Percentiles rank a stretch among this genome's conserved stretches.
phyloP scores from a whole-genome alignment of 2,113 vertebrate genomes.

The Gambusia holbrooki region DNA sequence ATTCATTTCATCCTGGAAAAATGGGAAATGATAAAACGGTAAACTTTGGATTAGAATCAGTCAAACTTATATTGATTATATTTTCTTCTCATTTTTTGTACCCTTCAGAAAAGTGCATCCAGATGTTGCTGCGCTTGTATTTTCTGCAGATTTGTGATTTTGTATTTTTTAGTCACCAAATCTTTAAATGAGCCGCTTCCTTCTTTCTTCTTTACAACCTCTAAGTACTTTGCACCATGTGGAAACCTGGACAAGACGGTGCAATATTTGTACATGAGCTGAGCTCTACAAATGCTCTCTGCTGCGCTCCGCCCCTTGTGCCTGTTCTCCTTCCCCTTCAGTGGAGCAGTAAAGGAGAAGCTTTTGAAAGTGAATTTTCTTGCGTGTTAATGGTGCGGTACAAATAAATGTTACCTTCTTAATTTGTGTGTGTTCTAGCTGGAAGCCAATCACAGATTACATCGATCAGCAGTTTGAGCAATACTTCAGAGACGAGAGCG shows the following conservation, averaged over 20 bases:
- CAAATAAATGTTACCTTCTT: background rate
- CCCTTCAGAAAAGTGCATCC: background rate
- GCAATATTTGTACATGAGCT: background rate
- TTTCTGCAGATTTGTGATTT: background rate
- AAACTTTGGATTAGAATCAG: background rate
- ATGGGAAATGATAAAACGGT: background rate
- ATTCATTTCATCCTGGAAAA: background rate
- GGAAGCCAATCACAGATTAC: conserved; percentile 97
- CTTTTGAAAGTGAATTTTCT: background rate
- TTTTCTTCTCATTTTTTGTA: too few relatives aligned
- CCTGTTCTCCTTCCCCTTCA: background rate
- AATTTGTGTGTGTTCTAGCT: conserved; percentile 78
- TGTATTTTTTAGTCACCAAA: background rate
- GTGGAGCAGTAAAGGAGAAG: background rate
- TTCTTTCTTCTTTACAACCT: background rate
- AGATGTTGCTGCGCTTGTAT: background rate
- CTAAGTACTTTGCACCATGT: background rate
- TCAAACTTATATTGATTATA: background rate
- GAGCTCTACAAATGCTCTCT: background rate
- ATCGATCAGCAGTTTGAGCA: conserved; percentile 99
- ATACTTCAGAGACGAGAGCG: conserved; percentile 97
- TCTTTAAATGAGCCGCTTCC: background rate
- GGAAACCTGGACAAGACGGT: background rate
- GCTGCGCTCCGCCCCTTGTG: background rate
- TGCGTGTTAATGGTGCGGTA: background rate